Evolutionary conservation across 2,888 invertebrate species (phyloP), one percentile per base, ranked within the genome.

Genomic region (Oscheius sp.): DNA sequence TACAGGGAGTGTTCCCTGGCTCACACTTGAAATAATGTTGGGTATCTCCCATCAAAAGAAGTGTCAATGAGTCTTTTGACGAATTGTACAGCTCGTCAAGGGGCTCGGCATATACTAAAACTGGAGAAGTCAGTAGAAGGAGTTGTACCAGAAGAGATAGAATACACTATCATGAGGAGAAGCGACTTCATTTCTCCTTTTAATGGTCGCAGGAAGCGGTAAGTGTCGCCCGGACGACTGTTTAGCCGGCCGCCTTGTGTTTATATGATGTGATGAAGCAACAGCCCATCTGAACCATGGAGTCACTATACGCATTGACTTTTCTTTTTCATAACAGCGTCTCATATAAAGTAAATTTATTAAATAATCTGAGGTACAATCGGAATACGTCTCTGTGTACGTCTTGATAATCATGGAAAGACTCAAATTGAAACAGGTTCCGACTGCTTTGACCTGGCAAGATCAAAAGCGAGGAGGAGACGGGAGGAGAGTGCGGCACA

Each of bases 11-110:
- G 74, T 86, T 86, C 21, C 77, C 77, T 43, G 77, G 72, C 61
- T 85, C 84, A 56, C 86, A 86, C 25, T 80, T 81, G 72, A 84
- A 86, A 73, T 86, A 83, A 52, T 83, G 86, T 69, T 86, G 86
- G 3, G 86, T 74, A 68, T 86, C 86, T 16, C 86, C 86, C 77
- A 83, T 85, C 18, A 86, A 72, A 7, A 86, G 35, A 29, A 86
- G 45, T 0, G 78, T 77, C 55, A 86, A 41, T 5, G 78, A 78
- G 43, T 85, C 79, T 46, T 70, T 66, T 6, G 66, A 52, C n/a
- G 25, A 23, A 52, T 5, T 29, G 35, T 29, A 53, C 2, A 66
- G 6, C 1, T 52, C 49, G 49, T 66, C 52, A 18, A 66, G 16
- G 3, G 66, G 29, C 2, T 52, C n/a, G 35, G 29, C 16, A 9